Conservation (phyloP, 1,140 invertebrate genomes). For the Bilobella aurantiaca region DNA sequence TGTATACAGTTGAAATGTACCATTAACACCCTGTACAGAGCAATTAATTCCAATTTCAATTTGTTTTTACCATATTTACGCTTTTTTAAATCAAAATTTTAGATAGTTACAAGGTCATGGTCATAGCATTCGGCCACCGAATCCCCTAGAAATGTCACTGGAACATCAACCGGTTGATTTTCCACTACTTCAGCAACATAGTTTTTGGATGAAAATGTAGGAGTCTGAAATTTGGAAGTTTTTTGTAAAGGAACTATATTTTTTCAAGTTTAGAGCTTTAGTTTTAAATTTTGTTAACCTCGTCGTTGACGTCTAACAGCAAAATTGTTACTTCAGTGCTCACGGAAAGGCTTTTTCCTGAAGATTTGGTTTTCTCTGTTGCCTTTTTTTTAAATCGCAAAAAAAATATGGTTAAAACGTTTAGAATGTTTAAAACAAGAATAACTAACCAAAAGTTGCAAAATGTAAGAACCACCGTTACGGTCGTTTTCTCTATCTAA, state of each 20-base stretch:
- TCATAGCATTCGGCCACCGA: conserved; percentile 78
- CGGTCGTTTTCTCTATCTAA: conserved; percentile 67
- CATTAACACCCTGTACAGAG: conserved; percentile 19
- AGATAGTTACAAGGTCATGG: conserved; percentile 65
- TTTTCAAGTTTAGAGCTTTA: not conserved
- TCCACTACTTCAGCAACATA: conserved; percentile 85
- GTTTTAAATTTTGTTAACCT: conserved; percentile 40
- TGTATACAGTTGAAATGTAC: conserved; percentile 61
- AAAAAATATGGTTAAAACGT: not conserved
- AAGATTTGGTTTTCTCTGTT: conserved; percentile 47
- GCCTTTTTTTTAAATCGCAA: conserved; percentile 45
- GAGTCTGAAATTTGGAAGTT: conserved; percentile 42
- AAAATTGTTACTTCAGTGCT: conserved; percentile 85
- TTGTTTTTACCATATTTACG: not conserved
- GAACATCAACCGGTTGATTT: conserved; percentile 80
- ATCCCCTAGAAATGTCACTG: conserved; percentile 52
- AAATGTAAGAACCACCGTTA: conserved; percentile 69
- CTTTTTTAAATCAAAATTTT: not conserved
- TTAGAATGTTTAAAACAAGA: not conserved
- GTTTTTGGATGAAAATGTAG: conserved; percentile 61
- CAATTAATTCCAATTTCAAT: not conserved
- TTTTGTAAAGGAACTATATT: not conserved
- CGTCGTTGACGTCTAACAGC: conserved; percentile 89
- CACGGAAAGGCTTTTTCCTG: conserved; percentile 53
- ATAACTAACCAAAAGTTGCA: conserved; percentile 61